Evolutionary conservation across 2,113 vertebrate species (phyloP), one percentile per base, ranked within the genome.

Genomic region (Myodes glareolus): DNA sequence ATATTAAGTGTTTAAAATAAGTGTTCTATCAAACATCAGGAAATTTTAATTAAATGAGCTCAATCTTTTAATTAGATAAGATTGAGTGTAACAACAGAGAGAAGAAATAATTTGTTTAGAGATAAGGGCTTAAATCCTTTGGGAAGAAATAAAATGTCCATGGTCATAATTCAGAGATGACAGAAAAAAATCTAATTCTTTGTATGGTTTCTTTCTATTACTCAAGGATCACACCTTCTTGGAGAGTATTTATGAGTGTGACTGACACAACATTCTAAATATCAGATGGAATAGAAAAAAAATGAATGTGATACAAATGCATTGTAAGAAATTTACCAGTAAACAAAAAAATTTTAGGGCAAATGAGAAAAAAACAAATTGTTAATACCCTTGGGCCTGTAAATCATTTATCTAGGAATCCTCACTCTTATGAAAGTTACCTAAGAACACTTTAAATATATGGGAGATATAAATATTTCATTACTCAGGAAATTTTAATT

Each of bases 21-120:
- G 17, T 84, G 1, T 42, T 67, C 13, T 63, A 31, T 86, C 75
- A 88, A 84, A 0, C 1, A 5, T 52, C 7, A 81, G 9, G 42
- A 33, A 81, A 96, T 58, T 81, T n/a, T 31, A 70, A 21, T 0
- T 29, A 89, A 97, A 95, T 50, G 14, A 6, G 68, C 97, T 50
- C 0, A 1, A 16, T 78, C 88, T 92, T 92, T 85, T 61, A 23
- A 21, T 94, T 63, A 16, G 68, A 0, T 25, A 47, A 80, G 97
- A 97, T 91, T 52, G 72, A 89, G 36, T 88, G 14, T 25, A 45
- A 45, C 12, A 76, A 11, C 23, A 76, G 10, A 47, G 12, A 76
- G 25, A 16, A 76, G 33, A 1, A 76, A 25, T 42, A 39, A 25
- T 1, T 7, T 42, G 21, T 27, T 76, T 76, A 47, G 4, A 76